Conservation (phyloP, 2,888 invertebrate species). For the Eristalis arbustorum region DNA sequence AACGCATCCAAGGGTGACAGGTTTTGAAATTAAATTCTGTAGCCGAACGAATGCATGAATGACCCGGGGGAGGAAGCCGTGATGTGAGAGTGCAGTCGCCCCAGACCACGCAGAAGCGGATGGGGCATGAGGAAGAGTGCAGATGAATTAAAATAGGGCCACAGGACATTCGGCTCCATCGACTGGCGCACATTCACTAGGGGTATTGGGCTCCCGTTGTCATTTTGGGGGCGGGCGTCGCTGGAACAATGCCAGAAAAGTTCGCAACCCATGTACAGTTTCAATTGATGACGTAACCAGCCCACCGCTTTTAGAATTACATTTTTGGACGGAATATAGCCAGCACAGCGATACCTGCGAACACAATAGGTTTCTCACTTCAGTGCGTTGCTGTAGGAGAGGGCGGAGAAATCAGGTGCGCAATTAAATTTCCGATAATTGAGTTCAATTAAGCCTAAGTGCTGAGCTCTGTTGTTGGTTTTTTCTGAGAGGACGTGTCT, state of each 20-base stretch:
- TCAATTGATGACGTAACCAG: not conserved
- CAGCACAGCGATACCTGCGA: not conserved
- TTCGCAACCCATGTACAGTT: not conserved
- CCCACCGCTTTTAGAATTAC: not conserved
- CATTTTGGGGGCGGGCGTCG: not conserved
- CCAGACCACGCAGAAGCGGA: not conserved
- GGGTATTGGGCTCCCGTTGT: not conserved
- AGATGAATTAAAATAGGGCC: not conserved
- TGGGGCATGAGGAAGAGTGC: not conserved
- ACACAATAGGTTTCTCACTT: not conserved
- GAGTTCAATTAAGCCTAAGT: not conserved
- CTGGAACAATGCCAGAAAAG: not conserved
- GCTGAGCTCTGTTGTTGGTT: not conserved
- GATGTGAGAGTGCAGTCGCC: not conserved
- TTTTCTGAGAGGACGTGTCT: not conserved
- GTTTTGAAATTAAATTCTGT: slow-evolving; percentile 34
- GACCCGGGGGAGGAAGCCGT: not conserved
- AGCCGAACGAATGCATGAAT: slow-evolving; percentile 17
- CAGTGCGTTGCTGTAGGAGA: not conserved
- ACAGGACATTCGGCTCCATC: slow-evolving; percentile 1
- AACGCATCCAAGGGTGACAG: not conserved
- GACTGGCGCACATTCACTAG: not conserved
- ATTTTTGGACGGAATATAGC: not conserved
- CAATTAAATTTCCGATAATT: not conserved
- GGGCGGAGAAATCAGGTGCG: not conserved